phyloP scores from a whole-genome alignment of 2,797 vertebrate genomes.

The Manis pentadactyla region DNA sequence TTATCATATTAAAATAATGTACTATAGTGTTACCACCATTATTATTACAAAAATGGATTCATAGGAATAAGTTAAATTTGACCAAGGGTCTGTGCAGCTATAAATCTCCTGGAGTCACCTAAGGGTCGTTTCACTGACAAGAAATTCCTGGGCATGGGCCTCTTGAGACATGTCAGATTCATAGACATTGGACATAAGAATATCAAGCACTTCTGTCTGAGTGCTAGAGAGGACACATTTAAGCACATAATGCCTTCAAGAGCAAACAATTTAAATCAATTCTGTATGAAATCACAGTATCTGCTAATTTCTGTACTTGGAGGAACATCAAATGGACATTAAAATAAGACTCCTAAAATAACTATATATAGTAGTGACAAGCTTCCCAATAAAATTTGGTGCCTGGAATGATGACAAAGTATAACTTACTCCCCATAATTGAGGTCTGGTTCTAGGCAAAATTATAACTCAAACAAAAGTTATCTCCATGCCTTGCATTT shows the following conservation, averaged over 20 bases:
- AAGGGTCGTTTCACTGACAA: constrained; percentile 52
- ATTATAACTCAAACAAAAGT: constrained; percentile 26
- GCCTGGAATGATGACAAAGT: background rate
- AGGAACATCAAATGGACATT: background rate
- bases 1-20: constrained; percentile 70
- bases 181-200: background rate
- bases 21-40: constrained; percentile 39
- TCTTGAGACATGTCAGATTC: constrained; percentile 52
- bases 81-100: background rate
- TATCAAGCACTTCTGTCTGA: constrained; percentile 29
- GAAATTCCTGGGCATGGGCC: constrained; percentile 49
- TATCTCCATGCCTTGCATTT: background rate
- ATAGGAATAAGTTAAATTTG: constrained; percentile 69
- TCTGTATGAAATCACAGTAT: background rate
- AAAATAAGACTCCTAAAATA: constrained; percentile 22
- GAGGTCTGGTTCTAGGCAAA: background rate
- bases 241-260: constrained; percentile 7
- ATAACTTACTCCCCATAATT: background rate
- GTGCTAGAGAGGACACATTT: constrained; percentile 47
- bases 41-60: constrained; percentile 65
- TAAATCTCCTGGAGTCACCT: constrained; percentile 45
- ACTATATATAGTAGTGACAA: background rate
- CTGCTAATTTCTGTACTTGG: background rate
- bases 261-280: background rate
- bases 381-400: constrained; percentile 28